Percentiles rank a stretch among this genome's conserved stretches.
Evolutionary conservation across 1,140 invertebrate species (phyloP).

Genomic region (Caenorhabditis briggsae): DNA sequence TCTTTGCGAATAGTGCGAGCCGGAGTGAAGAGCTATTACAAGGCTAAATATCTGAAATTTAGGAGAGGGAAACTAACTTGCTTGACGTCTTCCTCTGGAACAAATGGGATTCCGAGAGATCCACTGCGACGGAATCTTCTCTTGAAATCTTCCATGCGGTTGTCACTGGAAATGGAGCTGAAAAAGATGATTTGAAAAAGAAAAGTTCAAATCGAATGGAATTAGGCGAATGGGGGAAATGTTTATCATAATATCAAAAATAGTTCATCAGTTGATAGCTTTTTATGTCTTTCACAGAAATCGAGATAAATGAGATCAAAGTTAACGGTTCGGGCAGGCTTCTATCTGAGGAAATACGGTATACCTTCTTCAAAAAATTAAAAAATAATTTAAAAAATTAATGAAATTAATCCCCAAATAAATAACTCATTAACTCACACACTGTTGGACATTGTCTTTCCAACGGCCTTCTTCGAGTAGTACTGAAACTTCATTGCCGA

Average conservation of each 20-base stretch:
- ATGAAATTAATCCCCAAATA: not conserved
- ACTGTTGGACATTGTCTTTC: slow-evolving; percentile 67
- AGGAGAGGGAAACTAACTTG: slow-evolving; percentile 53
- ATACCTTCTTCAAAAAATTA: too few species aligned
- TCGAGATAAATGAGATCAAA: too few species aligned
- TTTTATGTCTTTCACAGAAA: too few species aligned
- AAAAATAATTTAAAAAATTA: not conserved
- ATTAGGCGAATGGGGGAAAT: too few species aligned
- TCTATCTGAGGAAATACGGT: too few species aligned
- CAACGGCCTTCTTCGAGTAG: slow-evolving; percentile 70
- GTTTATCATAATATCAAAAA: too few species aligned
- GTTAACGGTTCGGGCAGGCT: too few species aligned
- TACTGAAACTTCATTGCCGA: slow-evolving; percentile 76
- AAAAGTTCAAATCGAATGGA: not conserved
- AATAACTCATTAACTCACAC: slow-evolving; percentile 57
- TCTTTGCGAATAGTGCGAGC: slow-evolving; percentile 24
- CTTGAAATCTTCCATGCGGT: slow-evolving; percentile 75
- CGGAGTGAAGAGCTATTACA: slow-evolving; percentile 43
- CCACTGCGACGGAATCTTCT: slow-evolving; percentile 75
- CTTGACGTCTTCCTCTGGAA: slow-evolving; percentile 74
- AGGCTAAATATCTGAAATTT: not conserved
- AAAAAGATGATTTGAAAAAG: not conserved
- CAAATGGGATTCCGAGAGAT: slow-evolving; percentile 75
- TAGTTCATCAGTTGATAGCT: too few species aligned
- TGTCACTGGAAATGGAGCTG: slow-evolving; percentile 55